Evolutionary conservation across 2,113 vertebrate species (phyloP).

Genomic region (Melanocharis versteri): DNA sequence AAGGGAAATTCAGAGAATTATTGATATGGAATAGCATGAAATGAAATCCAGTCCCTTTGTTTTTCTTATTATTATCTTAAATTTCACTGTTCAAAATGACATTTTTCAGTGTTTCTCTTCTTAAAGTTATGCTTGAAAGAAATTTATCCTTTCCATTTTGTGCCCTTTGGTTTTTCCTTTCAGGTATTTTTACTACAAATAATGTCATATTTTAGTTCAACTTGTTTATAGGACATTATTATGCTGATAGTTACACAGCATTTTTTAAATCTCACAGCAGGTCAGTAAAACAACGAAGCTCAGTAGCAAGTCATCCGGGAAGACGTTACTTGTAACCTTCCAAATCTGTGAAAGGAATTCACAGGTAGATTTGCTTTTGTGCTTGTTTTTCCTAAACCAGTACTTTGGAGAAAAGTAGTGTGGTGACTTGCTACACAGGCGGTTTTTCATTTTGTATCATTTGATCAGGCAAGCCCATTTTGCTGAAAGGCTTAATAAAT

Average conservation of each 20-base stretch:
- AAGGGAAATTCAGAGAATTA: background rate
- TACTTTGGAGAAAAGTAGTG: background rate
- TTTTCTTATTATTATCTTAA: background rate
- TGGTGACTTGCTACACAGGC: rapidly evolving
- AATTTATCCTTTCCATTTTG: background rate
- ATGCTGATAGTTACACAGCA: background rate
- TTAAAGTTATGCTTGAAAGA: background rate
- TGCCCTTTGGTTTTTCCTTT: background rate
- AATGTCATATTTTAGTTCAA: background rate
- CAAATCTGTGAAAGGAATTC: background rate
- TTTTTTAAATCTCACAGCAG: background rate
- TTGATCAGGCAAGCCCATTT: background rate
- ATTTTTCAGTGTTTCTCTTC: background rate
- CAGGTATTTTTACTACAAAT: background rate
- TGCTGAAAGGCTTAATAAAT: background rate
- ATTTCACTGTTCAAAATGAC: background rate
- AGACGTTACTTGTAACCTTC: background rate
- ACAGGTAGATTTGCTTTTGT: background rate
- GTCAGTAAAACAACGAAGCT: background rate
- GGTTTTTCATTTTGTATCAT: background rate
- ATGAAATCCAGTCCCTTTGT: background rate
- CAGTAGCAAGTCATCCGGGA: background rate
- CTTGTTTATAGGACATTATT: background rate
- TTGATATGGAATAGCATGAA: background rate
- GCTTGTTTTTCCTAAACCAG: background rate